Percentiles rank a stretch among this genome's conserved stretches.
Conservation (phyloP, 2,888 invertebrate species). For the Netelia virgata region DNA sequence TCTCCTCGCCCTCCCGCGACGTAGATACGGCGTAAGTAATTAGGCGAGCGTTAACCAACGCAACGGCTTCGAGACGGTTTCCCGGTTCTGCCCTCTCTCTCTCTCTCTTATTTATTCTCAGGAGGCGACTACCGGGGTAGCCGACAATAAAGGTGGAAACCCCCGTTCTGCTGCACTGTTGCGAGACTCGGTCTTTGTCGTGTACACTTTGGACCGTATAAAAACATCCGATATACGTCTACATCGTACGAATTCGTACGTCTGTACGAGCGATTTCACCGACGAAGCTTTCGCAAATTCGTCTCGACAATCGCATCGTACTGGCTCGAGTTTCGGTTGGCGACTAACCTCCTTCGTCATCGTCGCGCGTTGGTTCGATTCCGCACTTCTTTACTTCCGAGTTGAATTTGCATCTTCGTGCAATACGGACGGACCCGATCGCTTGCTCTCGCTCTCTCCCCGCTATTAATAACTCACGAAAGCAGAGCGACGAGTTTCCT, state of each 20-base stretch:
- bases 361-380: constrained; percentile 53
- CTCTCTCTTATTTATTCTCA: constrained; percentile 43
- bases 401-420: constrained; percentile 60
- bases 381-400: constrained; percentile 31
- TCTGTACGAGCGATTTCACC: neutral
- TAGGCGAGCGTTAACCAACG: constrained; percentile 65
- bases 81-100: constrained; percentile 13
- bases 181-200: too few species aligned
- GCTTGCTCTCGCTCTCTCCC: neutral
- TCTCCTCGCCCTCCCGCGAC: constrained; percentile 9
- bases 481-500: constrained; percentile 6
- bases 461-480: constrained; percentile 22
- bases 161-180: neutral
- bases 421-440: constrained; percentile 43
- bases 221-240: neutral
- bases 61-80: constrained; percentile 35
- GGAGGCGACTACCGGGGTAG: neutral
- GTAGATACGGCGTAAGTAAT: constrained; percentile 70
- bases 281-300: constrained; percentile 36
- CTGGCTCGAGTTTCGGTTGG: constrained; percentile 19
- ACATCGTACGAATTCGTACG: neutral
- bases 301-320: constrained; percentile 44
- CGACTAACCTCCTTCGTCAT: constrained; percentile 26
- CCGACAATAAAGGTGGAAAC: neutral
- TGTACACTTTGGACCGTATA: neutral